These are phyloP conservation scores for Acronicta leporina DNA, from an alignment of 2,888 invertebrate species.

Conservation along the genomic window DNA sequence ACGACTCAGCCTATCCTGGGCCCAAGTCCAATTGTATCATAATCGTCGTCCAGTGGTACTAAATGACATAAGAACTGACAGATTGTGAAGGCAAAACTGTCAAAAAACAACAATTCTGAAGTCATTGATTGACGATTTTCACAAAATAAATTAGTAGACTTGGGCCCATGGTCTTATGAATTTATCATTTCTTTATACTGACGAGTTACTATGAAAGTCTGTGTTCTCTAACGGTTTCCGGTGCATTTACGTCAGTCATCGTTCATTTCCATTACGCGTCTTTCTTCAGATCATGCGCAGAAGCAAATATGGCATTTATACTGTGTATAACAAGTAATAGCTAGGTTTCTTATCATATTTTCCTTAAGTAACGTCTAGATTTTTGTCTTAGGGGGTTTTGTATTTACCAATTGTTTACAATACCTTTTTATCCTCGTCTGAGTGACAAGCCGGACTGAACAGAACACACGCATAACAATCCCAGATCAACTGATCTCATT, in stretches of 20 bases:
- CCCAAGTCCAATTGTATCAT: too few relatives aligned
- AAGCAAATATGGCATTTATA: constrained; percentile 8
- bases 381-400: too few relatives aligned
- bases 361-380: constrained; percentile 18
- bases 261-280: constrained; percentile 24
- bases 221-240: constrained; percentile 7
- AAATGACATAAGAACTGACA: too few relatives aligned
- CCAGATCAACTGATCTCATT: constrained; percentile 24
- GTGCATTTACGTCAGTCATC: constrained; percentile 11
- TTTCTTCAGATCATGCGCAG: constrained; percentile 9
- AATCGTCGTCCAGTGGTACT: too few relatives aligned
- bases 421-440: background rate
- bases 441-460: constrained; percentile 4
- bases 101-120: too few relatives aligned
- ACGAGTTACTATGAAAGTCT: constrained; percentile 3
- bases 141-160: too few relatives aligned
- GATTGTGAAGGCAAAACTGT: too few relatives aligned
- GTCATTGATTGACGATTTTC: too few relatives aligned
- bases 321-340: background rate
- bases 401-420: too few relatives aligned
- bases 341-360: constrained; percentile 17
- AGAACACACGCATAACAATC: constrained; percentile 15
- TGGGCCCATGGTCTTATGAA: too few relatives aligned
- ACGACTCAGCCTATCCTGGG: too few relatives aligned
- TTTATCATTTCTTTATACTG: constrained; percentile 5